Evolutionary conservation across 2,888 invertebrate genomes (phyloP).

Genomic region (Philaethria dido): DNA sequence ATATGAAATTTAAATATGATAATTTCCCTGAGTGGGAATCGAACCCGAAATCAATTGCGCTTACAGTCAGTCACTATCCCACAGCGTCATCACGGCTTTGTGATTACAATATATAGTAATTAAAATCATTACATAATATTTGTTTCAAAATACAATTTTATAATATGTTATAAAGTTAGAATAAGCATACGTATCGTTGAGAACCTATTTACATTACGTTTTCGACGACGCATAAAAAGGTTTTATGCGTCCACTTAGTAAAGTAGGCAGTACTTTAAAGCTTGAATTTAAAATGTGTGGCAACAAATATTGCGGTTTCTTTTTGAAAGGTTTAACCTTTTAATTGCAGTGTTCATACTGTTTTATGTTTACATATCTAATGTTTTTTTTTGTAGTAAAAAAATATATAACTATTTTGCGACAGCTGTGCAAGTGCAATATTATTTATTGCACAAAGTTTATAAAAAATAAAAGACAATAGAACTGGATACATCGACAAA

Average conservation of each 20-base stretch:
- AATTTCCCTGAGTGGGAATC: too few species aligned
- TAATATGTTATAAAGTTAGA: not conserved
- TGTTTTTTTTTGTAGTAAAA: not conserved
- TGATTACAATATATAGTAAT: too few species aligned
- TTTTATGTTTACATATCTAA: not conserved
- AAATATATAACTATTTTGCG: not conserved
- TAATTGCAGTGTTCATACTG: not conserved
- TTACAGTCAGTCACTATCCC: too few species aligned
- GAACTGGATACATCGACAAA: too few species aligned
- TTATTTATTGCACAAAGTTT: too few species aligned
- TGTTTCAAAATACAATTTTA: too few species aligned
- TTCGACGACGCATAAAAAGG: conserved; percentile 7
- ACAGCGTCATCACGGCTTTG: too few species aligned
- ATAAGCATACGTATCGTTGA: not conserved
- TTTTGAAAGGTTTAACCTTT: conserved; percentile 11
- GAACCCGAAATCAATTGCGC: too few species aligned
- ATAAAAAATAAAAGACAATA: too few species aligned
- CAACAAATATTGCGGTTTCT: conserved; percentile 10
- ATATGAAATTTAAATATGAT: too few species aligned
- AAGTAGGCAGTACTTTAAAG: not conserved
- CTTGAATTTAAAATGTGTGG: conserved; percentile 7
- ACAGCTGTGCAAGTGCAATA: too few species aligned
- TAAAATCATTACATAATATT: too few species aligned
- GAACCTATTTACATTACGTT: conserved; percentile 8
- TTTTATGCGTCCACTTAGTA: not conserved